These are phyloP conservation scores for Pycnomerus fuliginosus DNA, from an alignment of 2,888 invertebrate species.

Conservation along the genomic window DNA sequence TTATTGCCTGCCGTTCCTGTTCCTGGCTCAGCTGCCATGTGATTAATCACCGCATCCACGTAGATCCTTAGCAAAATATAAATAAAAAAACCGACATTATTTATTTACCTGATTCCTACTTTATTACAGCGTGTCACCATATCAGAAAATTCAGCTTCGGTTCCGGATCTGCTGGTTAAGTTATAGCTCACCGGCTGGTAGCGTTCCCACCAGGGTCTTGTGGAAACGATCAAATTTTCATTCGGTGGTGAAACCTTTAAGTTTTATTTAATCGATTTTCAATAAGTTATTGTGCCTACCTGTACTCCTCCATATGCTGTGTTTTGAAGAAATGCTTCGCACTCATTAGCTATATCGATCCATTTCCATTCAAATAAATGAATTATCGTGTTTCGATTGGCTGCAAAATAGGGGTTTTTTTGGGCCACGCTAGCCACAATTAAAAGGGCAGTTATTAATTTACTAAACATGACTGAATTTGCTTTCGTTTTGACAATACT, in stretches of 20 bases:
- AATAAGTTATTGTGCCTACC: constrained; percentile 48
- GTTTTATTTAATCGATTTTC: neutral
- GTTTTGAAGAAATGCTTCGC: constrained; percentile 72
- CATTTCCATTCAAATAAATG: constrained; percentile 79
- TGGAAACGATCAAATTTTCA: constrained; percentile 64
- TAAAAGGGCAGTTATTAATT: no score
- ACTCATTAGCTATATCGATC: constrained; percentile 75
- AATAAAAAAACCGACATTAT: neutral
- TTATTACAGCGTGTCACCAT: constrained; percentile 80
- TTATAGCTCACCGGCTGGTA: constrained; percentile 85
- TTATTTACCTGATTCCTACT: constrained; percentile 65
- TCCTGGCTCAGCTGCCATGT: constrained; percentile 65
- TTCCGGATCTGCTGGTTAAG: constrained; percentile 73
- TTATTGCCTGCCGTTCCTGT: constrained; percentile 60
- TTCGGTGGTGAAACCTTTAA: constrained; percentile 70
- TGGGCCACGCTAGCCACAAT: neutral
- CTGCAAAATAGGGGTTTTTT: constrained; percentile 54
- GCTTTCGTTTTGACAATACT: no score
- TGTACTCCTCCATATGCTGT: constrained; percentile 72
- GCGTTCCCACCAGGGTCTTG: constrained; percentile 83
- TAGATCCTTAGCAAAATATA: constrained; percentile 63
- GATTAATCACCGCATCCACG: constrained; percentile 81
- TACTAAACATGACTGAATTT: no score
- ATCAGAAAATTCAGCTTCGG: constrained; percentile 65
- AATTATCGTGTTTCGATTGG: constrained; percentile 64